Evolutionary conservation across 2,797 vertebrate genomes (phyloP), one percentile per base, ranked within the genome.

Genomic region (Acridotheres tristis): DNA sequence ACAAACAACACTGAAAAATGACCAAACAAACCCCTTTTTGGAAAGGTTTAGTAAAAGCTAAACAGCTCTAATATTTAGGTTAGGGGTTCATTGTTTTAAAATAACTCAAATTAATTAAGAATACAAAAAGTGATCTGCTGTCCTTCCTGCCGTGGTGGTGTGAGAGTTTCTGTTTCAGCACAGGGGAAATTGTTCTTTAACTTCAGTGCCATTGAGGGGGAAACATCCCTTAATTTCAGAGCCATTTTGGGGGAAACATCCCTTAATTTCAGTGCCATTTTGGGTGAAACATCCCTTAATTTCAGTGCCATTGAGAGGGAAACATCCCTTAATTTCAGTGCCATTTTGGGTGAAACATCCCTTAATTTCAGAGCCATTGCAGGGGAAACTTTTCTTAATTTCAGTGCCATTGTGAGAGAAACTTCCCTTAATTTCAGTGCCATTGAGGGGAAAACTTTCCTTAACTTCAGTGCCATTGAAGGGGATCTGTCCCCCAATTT

Each of bases 391-490:
- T 20, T 9, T 29, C 51, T 7, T 13, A 30, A 30, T 30, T 53
- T 11, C 51, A 29, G 27, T 51, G 27, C 16, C 50, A 29, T 26
- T 26, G 25, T 1, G 9, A 20, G 61, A 14, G 7, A 11, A 11
- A 6, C 9, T 2, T 61, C 6, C 34, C 23, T 14, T 42, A 13
- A 76, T 42, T 62, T 36, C 11, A 20, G 32, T 4, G 40, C 32
- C 10, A 47, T 27, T 14, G 9, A 0, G 1, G 18, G n/a, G 25
- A 7, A 20, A 10, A 1, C 9, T 9, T 26, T 5, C 27, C 21
- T 8, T 32, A 17, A 38, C 32, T 40, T 18, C 26, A n/a, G n/a
- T n/a, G n/a, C n/a, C n/a, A n/a, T n/a, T n/a, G n/a, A n/a, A n/a
- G n/a, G n/a, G n/a, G n/a, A n/a, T n/a, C n/a, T n/a, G n/a, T n/a